Percentiles rank a stretch among this genome's conserved stretches.
These are phyloP conservation scores for Germaria angustata DNA, from an alignment of 2,888 invertebrate genomes.

Conservation along the genomic window DNA sequence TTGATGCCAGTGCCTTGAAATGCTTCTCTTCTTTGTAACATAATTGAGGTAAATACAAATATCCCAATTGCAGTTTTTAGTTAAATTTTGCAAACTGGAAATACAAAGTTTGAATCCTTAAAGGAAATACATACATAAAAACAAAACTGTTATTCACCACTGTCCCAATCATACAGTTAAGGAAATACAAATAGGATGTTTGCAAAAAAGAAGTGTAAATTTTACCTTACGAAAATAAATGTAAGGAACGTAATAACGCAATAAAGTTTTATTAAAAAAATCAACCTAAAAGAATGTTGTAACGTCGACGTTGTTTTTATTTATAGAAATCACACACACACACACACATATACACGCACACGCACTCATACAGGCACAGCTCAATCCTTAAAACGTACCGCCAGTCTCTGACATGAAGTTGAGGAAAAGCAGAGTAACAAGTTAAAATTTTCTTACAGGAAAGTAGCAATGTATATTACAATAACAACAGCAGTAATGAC, in stretches of 20 bases:
- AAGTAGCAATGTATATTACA: background rate
- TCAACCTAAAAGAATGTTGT: constrained; percentile 37
- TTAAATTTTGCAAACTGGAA: background rate
- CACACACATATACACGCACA: background rate
- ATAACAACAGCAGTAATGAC: background rate
- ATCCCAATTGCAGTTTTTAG: background rate
- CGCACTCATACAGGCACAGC: too few species aligned
- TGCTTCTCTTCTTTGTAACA: too few species aligned
- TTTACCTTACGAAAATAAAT: constrained; percentile 35
- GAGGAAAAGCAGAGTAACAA: constrained; percentile 56
- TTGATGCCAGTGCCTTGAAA: too few species aligned
- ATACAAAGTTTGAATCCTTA: background rate
- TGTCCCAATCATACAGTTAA: constrained; percentile 24
- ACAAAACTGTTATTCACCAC: background rate
- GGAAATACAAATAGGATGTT: constrained; percentile 47
- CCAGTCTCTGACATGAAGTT: background rate
- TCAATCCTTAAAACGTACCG: background rate
- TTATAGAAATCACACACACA: background rate
- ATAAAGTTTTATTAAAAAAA: constrained; percentile 36
- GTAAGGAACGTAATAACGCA: constrained; percentile 29
- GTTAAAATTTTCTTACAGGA: constrained; percentile 44
- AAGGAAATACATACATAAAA: background rate
- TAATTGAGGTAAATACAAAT: too few species aligned
- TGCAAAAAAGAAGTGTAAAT: constrained; percentile 49
- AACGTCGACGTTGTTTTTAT: constrained; percentile 22